Conservation (phyloP, 2,797 vertebrate species). For the Pangasius mekongensis region DNA sequence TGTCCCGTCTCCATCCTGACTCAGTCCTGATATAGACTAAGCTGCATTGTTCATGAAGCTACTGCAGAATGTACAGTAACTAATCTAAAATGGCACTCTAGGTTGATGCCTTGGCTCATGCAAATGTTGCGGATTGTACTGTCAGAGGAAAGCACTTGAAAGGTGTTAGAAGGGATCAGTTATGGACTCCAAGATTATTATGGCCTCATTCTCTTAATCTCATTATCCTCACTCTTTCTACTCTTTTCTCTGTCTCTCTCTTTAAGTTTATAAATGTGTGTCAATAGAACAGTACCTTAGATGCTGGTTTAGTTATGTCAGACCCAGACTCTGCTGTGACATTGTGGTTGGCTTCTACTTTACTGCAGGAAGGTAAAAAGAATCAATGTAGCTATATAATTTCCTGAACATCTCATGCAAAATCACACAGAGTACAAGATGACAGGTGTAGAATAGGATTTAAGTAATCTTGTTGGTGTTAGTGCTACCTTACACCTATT, state of each 20-base stretch:
- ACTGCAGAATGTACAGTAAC: not conserved
- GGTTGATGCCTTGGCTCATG: not conserved
- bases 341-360: conserved; percentile 66
- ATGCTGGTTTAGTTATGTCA: conserved; percentile 77
- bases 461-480: not conserved
- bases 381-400: conserved; percentile 26
- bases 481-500: not conserved
- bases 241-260: not conserved
- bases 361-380: conserved; percentile 42
- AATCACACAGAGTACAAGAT: not conserved
- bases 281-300: conserved; percentile 75
- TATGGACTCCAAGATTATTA: not conserved
- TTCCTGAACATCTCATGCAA: conserved; percentile 9
- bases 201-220: not conserved
- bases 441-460: not conserved
- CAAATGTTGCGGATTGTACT: not conserved
- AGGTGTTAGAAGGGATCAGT: not conserved
- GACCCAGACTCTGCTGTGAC: conserved; percentile 63
- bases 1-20: not conserved
- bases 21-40: not conserved
- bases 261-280: not conserved
- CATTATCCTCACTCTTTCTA: not conserved
- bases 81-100: not conserved
- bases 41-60: not conserved
- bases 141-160: not conserved